phyloP scores from a whole-genome alignment of 2,888 invertebrate genomes.

The Axea sp. region DNA sequence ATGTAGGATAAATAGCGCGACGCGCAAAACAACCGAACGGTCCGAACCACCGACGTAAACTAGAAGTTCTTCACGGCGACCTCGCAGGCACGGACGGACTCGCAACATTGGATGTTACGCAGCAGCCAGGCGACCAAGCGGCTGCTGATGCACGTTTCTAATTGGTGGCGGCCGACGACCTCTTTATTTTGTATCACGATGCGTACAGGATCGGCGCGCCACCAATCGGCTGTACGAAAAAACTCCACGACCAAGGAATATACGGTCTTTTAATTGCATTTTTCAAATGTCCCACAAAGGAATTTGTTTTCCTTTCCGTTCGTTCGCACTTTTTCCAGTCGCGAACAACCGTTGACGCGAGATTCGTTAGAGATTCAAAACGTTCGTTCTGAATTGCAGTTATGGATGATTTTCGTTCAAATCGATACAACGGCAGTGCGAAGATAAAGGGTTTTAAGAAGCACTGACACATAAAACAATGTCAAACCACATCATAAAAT shows the following conservation, averaged over 20 bases:
- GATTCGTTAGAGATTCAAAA: too few species aligned
- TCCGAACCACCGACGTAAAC: constrained; percentile 33
- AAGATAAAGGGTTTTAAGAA: too few species aligned
- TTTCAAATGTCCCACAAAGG: neutral
- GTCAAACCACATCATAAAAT: too few species aligned
- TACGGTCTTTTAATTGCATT: constrained; percentile 21
- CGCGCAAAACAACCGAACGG: constrained; percentile 12
- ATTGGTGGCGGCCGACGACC: constrained; percentile 62
- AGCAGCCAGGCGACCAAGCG: constrained; percentile 50
- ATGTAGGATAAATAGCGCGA: too few species aligned
- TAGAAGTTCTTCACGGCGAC: constrained; percentile 35
- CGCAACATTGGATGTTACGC: constrained; percentile 28
- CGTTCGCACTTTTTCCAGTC: neutral
- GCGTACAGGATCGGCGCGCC: constrained; percentile 46
- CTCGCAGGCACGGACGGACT: constrained; percentile 15
- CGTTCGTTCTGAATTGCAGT: too few species aligned
- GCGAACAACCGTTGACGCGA: too few species aligned
- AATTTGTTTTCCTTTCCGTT: neutral
- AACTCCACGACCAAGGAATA: constrained; percentile 8
- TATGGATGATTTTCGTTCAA: too few species aligned
- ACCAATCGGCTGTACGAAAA: constrained; percentile 51
- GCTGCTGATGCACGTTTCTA: constrained; percentile 59
- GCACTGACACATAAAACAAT: too few species aligned
- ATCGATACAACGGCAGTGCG: too few species aligned
- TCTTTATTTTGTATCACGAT: constrained; percentile 54